Conservation (phyloP, 2,888 invertebrate genomes). For the Escarpia spicata region DNA sequence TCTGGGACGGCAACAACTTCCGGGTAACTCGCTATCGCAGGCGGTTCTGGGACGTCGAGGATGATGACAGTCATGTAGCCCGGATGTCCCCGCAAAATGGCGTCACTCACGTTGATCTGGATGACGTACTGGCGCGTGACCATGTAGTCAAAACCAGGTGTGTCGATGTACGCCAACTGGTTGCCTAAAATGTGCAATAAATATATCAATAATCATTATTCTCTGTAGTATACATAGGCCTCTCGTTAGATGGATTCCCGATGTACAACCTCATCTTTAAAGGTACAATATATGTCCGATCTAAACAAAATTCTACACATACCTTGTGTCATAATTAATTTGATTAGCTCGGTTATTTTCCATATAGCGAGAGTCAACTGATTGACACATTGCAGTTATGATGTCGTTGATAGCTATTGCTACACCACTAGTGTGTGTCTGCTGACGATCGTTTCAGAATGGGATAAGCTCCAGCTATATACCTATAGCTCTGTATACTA, state of each 20-base stretch:
- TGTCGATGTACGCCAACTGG: background rate
- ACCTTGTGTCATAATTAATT: too few species aligned
- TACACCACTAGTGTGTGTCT: background rate
- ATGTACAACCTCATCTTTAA: too few species aligned
- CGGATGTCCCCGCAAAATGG: background rate
- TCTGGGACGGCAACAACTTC: background rate
- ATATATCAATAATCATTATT: background rate
- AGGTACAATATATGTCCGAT: too few species aligned
- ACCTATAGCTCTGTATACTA: too few species aligned
- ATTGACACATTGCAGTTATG: background rate
- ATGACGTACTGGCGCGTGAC: background rate
- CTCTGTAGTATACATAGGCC: too few species aligned
- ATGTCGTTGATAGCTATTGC: background rate
- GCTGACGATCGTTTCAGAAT: background rate
- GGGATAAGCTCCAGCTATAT: background rate
- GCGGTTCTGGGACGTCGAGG: background rate
- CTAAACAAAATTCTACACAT: too few species aligned
- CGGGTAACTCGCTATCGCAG: slow-evolving; percentile 9
- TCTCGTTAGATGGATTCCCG: too few species aligned
- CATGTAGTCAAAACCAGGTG: background rate
- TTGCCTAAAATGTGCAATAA: background rate
- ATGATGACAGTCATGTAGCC: background rate
- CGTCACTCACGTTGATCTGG: background rate
- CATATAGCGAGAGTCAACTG: background rate
- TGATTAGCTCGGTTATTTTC: too few species aligned